These are phyloP conservation scores for Eciton burchellii DNA, from an alignment of 1,140 invertebrate species.

Conservation along the genomic window DNA sequence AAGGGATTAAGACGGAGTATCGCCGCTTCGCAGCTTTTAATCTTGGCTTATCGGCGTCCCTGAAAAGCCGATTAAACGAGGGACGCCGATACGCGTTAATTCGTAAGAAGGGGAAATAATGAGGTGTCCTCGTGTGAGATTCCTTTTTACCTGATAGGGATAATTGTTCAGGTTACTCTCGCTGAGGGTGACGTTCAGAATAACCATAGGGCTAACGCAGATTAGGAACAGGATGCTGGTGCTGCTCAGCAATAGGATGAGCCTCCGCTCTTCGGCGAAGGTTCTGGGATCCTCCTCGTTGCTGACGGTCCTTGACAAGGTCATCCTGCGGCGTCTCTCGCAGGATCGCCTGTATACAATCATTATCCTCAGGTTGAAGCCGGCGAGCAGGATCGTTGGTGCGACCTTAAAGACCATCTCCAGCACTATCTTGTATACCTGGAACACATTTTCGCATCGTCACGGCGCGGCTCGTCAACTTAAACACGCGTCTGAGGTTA, in stretches of 20 bases:
- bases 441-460: conserved; percentile 25
- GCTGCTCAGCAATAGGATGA: conserved; percentile 89
- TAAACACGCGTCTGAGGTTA: conserved; percentile 3
- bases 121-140: no score
- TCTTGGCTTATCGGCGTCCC: no score
- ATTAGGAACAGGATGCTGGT: conserved; percentile 91
- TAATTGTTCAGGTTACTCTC: conserved; percentile 88
- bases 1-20: background rate
- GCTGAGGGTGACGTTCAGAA: conserved; percentile 89
- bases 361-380: conserved; percentile 90
- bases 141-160: conserved; percentile 89
- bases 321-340: conserved; percentile 88
- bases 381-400: conserved; percentile 89
- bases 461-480: background rate
- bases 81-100: no score
- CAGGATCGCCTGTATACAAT: conserved; percentile 89
- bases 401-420: conserved; percentile 89
- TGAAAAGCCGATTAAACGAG: no score
- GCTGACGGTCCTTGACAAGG: conserved; percentile 86
- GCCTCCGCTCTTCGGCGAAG: conserved; percentile 90
- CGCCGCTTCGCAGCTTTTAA: background rate
- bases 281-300: conserved; percentile 88
- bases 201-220: conserved; percentile 92
- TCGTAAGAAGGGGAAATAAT: no score
- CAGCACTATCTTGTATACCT: conserved; percentile 88